phyloP scores from a whole-genome alignment of 2,797 vertebrate species.

The Podarcis siculus region DNA sequence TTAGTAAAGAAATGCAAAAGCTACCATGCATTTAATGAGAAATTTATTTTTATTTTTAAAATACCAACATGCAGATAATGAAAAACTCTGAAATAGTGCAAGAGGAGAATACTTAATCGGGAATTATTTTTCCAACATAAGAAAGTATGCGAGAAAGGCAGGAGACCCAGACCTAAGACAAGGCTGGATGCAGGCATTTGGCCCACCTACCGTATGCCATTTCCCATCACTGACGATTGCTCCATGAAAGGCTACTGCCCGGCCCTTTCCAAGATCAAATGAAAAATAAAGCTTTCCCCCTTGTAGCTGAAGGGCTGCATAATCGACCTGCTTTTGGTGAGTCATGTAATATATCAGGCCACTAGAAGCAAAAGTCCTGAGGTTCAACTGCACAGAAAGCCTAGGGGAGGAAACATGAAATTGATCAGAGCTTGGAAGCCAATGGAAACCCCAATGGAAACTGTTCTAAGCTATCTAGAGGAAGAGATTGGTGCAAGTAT shows the following conservation, averaged over 20 bases:
- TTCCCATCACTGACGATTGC: constrained; percentile 83
- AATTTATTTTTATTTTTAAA: not conserved
- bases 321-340: constrained; percentile 89
- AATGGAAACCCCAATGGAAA: not conserved
- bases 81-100: not conserved
- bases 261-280: constrained; percentile 91
- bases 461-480: not conserved
- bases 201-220: constrained; percentile 88
- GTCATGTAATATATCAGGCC: constrained; percentile 88
- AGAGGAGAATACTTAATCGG: not conserved
- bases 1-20: not conserved
- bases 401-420: constrained; percentile 71
- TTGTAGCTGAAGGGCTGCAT: constrained; percentile 83
- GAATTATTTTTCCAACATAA: not conserved
- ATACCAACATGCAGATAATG: not conserved
- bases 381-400: constrained; percentile 82
- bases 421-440: not conserved
- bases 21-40: not conserved
- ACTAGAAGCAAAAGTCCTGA: constrained; percentile 84
- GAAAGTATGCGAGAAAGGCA: not conserved
- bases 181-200: not conserved
- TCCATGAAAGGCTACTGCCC: constrained; percentile 78
- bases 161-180: not conserved
- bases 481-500: not conserved
- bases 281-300: constrained; percentile 84